Conservation (phyloP, 2,888 invertebrate species). For the Resseliella maxima region DNA sequence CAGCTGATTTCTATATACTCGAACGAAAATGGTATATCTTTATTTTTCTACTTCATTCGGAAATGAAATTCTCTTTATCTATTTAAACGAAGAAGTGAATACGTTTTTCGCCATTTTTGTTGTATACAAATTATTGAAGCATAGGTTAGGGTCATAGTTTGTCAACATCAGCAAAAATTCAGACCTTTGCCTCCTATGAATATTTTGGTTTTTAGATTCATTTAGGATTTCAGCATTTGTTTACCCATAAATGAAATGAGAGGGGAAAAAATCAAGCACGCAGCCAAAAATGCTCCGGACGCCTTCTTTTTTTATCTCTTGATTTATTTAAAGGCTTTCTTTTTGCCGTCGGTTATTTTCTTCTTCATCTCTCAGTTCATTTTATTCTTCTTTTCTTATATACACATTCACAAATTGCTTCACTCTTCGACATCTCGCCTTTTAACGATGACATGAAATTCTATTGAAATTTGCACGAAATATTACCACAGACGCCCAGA, state of each 20-base stretch:
- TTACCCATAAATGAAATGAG: not conserved
- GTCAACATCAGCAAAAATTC: not conserved
- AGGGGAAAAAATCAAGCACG: not conserved
- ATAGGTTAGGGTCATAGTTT: constrained; percentile 10
- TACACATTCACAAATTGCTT: not conserved
- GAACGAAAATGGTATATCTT: no score
- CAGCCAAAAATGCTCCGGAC: not conserved
- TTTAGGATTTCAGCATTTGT: no score
- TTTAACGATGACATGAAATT: no score
- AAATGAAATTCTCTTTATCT: no score
- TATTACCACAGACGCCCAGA: not conserved
- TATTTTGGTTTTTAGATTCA: not conserved
- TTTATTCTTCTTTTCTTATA: no score
- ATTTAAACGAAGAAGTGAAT: no score
- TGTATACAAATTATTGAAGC: not conserved
- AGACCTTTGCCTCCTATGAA: not conserved
- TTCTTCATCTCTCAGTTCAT: not conserved
- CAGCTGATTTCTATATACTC: not conserved
- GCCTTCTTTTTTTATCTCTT: constrained; percentile 8
- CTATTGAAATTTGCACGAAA: not conserved
- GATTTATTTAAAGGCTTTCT: not conserved
- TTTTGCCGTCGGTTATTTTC: not conserved
- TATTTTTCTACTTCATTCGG: no score
- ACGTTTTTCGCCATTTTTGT: not conserved
- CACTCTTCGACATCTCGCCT: no score